These are phyloP conservation scores for Drosophila nannoptera DNA, from an alignment of 1,140 invertebrate species.

Conservation along the genomic window DNA sequence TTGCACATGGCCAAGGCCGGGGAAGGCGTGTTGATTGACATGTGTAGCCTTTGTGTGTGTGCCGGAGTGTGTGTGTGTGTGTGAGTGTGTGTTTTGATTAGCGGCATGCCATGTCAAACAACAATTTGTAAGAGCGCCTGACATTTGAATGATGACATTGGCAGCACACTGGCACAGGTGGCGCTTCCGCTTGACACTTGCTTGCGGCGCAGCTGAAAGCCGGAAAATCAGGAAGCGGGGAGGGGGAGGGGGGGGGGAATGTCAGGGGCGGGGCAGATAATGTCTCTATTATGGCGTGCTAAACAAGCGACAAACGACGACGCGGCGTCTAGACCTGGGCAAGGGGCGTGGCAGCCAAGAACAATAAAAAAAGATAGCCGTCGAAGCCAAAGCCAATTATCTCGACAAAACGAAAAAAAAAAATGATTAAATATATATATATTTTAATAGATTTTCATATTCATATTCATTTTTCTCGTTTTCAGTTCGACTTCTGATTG, in stretches of 20 bases:
- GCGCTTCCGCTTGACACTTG: conserved; percentile 61
- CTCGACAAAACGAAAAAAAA: conserved; percentile 2
- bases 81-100: conserved; percentile 65
- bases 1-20: conserved; percentile 32
- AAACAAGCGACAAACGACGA: conserved; percentile 70
- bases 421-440: no score
- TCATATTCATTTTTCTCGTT: background rate
- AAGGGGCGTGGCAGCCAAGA: conserved; percentile 19
- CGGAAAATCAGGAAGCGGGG: conserved; percentile 6
- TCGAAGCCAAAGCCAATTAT: conserved; percentile 4
- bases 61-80: conserved; percentile 3
- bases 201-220: conserved; percentile 26
- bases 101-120: conserved; percentile 75
- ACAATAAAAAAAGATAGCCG: background rate
- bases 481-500: conserved; percentile 8
- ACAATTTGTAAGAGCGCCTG: conserved; percentile 65
- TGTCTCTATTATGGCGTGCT: conserved; percentile 69
- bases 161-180: conserved; percentile 55
- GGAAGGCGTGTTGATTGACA: conserved; percentile 28
- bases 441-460: background rate
- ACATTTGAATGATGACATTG: conserved; percentile 74
- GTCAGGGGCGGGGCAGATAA: conserved; percentile 13
- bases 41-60: conserved; percentile 20
- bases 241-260: background rate
- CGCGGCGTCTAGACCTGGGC: conserved; percentile 29